These are phyloP conservation scores for Catostylus mosaicus DNA, from an alignment of 30 jellyfish, hydroid and myxozoan genomes.

Conservation along the genomic window DNA sequence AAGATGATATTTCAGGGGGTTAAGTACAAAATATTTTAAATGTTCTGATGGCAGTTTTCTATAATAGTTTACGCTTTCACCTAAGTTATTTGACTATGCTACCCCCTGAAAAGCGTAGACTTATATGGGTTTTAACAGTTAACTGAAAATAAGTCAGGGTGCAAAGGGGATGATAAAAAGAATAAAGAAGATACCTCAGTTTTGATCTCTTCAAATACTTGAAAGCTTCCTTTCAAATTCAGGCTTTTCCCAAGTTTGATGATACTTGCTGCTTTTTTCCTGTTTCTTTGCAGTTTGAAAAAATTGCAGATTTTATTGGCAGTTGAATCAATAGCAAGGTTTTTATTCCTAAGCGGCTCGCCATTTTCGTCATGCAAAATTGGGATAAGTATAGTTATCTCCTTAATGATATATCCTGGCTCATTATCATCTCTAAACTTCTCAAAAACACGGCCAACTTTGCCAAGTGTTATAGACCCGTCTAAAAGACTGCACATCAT, in stretches of 20 bases:
- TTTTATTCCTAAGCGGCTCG: not conserved
- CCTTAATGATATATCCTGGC: slow-evolving; percentile 9
- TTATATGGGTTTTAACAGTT: too few relatives aligned
- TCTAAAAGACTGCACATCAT: slow-evolving; percentile 14
- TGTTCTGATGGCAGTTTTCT: too few relatives aligned
- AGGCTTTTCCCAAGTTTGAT: slow-evolving; percentile 23
- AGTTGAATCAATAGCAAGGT: not conserved
- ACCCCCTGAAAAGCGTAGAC: too few relatives aligned
- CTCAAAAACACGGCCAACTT: not conserved
- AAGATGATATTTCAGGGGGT: too few relatives aligned
- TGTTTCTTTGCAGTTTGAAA: slow-evolving; percentile 6
- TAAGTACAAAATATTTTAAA: too few relatives aligned
- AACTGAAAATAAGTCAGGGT: too few relatives aligned
- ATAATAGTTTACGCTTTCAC: too few relatives aligned
- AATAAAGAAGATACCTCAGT: slow-evolving; percentile 7
- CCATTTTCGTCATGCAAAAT: not conserved
- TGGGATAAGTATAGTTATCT: not conserved
- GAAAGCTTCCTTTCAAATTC: slow-evolving; percentile 41
- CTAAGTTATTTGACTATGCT: too few relatives aligned
- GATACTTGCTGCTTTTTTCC: slow-evolving; percentile 22
- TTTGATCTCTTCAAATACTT: slow-evolving; percentile 20
- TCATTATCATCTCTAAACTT: not conserved
- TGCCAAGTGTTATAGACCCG: slow-evolving; percentile 13
- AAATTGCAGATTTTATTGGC: slow-evolving; percentile 24
- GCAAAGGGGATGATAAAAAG: not conserved